Conservation (phyloP, 2,797 vertebrate genomes). For the Taenioides sp. region DNA sequence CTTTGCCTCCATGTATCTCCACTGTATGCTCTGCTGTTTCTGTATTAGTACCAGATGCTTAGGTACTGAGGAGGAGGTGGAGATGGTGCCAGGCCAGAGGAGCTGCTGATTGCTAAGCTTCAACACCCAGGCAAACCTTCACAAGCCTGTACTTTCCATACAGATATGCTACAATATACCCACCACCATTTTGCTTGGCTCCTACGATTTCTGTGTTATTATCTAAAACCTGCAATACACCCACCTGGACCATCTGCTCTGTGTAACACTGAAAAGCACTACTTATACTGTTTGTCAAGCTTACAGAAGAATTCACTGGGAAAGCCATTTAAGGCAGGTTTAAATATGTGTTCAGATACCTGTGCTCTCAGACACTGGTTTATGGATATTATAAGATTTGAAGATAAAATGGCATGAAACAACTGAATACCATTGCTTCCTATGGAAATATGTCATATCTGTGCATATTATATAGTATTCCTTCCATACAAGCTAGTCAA, state of each 20-base stretch:
- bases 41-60: slow-evolving; percentile 46
- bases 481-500: background rate
- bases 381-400: background rate
- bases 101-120: slow-evolving; percentile 52
- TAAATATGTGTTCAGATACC: background rate
- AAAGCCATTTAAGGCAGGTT: background rate
- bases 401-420: background rate
- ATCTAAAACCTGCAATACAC: slow-evolving; percentile 38
- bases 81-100: slow-evolving; percentile 45
- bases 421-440: background rate
- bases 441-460: background rate
- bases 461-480: background rate
- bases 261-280: slow-evolving; percentile 30
- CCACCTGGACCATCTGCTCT: slow-evolving; percentile 59
- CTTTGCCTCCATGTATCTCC: slow-evolving; percentile 26
- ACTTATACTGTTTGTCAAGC: slow-evolving; percentile 7
- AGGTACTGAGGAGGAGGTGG: slow-evolving; percentile 35
- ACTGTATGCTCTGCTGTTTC: slow-evolving; percentile 23
- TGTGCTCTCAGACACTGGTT: background rate
- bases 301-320: background rate
- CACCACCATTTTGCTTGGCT: slow-evolving; percentile 5
- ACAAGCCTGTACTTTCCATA: slow-evolving; percentile 23
- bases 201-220: slow-evolving; percentile 40
- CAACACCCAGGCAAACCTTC: slow-evolving; percentile 28
- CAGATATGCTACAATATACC: background rate